A percentile compares a stretch with the other conserved stretches of the same genome.
Conservation (phyloP, 2,888 invertebrate genomes). For the Seira sanloemensis region DNA sequence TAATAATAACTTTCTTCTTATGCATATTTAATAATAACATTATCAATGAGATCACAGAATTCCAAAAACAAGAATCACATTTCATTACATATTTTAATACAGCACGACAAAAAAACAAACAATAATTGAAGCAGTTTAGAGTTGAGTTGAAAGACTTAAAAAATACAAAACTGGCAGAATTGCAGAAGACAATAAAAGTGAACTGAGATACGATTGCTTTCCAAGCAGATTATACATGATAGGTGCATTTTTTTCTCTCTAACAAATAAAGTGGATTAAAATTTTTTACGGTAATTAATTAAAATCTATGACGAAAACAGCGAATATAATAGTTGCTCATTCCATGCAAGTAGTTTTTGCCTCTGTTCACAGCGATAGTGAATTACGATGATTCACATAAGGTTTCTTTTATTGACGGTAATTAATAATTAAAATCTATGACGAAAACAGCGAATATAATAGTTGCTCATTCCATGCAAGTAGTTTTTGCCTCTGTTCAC, state of each 20-base stretch:
- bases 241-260: too few species aligned
- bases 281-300: neutral
- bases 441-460: too few species aligned
- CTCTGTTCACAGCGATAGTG: too few species aligned
- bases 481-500: slow-evolving; percentile 2
- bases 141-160: slow-evolving; percentile 25
- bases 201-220: too few species aligned
- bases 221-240: too few species aligned
- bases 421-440: neutral
- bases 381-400: slow-evolving; percentile 18
- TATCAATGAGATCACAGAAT: slow-evolving; percentile 58
- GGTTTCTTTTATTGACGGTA: neutral
- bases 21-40: too few species aligned
- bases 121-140: neutral
- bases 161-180: slow-evolving; percentile 32
- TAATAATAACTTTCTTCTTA: too few species aligned
- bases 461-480: neutral
- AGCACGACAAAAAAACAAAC: slow-evolving; percentile 5
- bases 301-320: neutral
- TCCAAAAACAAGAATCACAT: slow-evolving; percentile 36
- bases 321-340: too few species aligned
- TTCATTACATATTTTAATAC: slow-evolving; percentile 30
- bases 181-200: slow-evolving; percentile 10
- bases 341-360: neutral
- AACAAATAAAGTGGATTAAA: too few species aligned